Evolutionary conservation across 1,140 invertebrate species (phyloP), one percentile per base, ranked within the genome.

Genomic region (Palaemon carinicauda): DNA sequence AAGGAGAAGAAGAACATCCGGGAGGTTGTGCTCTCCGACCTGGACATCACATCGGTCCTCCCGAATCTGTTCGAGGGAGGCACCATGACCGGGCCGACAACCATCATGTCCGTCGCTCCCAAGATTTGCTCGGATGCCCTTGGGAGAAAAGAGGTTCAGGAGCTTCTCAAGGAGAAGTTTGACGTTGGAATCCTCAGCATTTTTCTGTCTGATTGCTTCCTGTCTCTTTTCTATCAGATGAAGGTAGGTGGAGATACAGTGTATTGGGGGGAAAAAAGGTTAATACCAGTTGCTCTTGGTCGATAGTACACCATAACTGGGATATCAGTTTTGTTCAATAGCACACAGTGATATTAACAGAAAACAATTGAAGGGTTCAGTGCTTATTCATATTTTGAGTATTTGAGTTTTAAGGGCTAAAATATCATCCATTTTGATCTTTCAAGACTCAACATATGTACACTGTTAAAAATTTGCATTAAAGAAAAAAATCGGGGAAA

Each of bases 141-240:
- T 7, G 73, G 14, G 7, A 29, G 41, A 27, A 15, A 31, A 4
- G 29, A 84, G 14, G 52, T 77, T 3, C 82, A 84, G n/a, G 65
- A 65, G n/a, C 31, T 84, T n/a, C 54, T 84, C 21, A 84, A 84
- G 29, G 82, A 84, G 24, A 17, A 84, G 12, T 84, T 74, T 77
- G 82, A 84, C 33, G 53, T 84, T 10, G 33, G 77, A 29, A 21
- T 84, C 3, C n/a, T 84, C 0, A 41, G 31, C 15, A 60, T 51
- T 7, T 78, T 84, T 19, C 14, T 84, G 15, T 14, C 27, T 10
- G 73, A 84, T n/a, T 84, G 82, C 33, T 69, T 84, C 27, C 41
- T 84, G 27, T 78, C 82, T 10, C 17, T 84, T 9, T 73, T 84
- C 5, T 53, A 84, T 29, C 73, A 84, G 27, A 54, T 84, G 74